Percentiles rank a stretch among this genome's conserved stretches.
phyloP scores from a whole-genome alignment of 2,888 invertebrate genomes.

The Embidobia sp. region DNA sequence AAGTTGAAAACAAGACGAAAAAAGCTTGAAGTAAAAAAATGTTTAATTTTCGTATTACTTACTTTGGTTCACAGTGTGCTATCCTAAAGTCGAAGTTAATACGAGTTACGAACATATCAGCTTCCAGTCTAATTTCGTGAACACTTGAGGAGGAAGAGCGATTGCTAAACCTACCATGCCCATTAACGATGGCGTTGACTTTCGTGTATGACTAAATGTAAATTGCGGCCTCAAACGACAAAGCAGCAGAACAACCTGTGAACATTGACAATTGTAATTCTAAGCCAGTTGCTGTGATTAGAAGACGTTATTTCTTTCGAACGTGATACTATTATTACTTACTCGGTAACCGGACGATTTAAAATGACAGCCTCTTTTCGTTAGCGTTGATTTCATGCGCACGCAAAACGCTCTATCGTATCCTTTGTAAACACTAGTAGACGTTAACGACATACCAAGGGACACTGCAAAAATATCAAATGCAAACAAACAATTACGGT shows the following conservation, averaged over 20 bases:
- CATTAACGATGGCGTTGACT: slow-evolving; percentile 91
- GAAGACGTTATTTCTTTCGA: too few relatives aligned
- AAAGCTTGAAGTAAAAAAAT: neutral
- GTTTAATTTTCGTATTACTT: slow-evolving; percentile 76
- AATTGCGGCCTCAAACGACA: slow-evolving; percentile 96
- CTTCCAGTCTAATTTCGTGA: slow-evolving; percentile 96
- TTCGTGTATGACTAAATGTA: slow-evolving; percentile 94
- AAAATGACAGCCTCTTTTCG: slow-evolving; percentile 98
- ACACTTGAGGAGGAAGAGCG: slow-evolving; percentile 97
- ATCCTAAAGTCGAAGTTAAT: slow-evolving; percentile 98
- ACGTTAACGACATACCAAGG: slow-evolving; percentile 90
- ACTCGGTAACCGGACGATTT: slow-evolving; percentile 98
- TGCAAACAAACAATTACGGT: slow-evolving; percentile 19
- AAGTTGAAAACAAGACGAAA: slow-evolving; percentile 77
- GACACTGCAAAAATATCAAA: slow-evolving; percentile 84
- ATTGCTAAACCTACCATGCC: slow-evolving; percentile 98
- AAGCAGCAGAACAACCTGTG: slow-evolving; percentile 95
- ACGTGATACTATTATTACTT: too few relatives aligned
- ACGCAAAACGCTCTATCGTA: slow-evolving; percentile 96
- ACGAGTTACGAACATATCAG: slow-evolving; percentile 97
- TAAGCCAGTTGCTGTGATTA: too few relatives aligned
- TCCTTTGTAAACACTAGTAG: slow-evolving; percentile 89
- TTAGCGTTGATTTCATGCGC: slow-evolving; percentile 98
- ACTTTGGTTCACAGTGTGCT: slow-evolving; percentile 98
- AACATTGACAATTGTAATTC: slow-evolving; percentile 10